Evolutionary conservation across 2,113 vertebrate genomes (phyloP).

Genomic region (Pycnonotus jocosus): DNA sequence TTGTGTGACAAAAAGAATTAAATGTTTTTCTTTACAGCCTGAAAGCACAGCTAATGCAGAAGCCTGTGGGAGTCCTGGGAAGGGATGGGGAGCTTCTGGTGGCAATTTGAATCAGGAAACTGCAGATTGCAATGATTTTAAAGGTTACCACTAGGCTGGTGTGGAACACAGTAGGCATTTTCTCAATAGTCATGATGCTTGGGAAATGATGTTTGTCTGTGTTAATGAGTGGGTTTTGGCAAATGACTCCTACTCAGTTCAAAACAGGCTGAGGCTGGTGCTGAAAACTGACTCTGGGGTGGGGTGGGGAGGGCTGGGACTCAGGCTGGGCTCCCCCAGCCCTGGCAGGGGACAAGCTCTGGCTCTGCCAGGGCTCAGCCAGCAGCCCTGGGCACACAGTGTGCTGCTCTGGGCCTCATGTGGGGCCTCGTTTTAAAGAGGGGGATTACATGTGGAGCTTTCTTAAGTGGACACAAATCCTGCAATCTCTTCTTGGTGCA

Average conservation of each 20-base stretch:
- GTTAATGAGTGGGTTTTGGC: not conserved
- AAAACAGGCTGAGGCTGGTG: not conserved
- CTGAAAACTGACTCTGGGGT: not conserved
- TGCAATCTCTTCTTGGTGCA: fast-evolving
- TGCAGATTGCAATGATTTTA: not conserved
- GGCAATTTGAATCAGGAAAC: not conserved
- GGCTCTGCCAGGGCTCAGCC: not conserved
- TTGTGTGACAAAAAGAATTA: not conserved
- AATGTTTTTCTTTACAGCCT: not conserved
- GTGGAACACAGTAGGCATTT: not conserved
- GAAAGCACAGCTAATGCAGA: not conserved
- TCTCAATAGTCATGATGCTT: not conserved
- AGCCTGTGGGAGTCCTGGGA: not conserved
- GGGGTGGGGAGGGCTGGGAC: not conserved
- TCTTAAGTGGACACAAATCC: not conserved
- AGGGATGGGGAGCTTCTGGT: not conserved
- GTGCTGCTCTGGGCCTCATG: not conserved
- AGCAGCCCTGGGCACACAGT: not conserved
- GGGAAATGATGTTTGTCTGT: not conserved
- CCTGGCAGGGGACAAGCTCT: fast-evolving
- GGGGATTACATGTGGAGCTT: not conserved
- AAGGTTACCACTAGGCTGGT: not conserved
- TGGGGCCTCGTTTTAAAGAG: not conserved
- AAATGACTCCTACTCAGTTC: not conserved
- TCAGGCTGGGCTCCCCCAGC: not conserved